A percentile compares a stretch with the other conserved stretches of the same genome.
phyloP scores from a whole-genome alignment of 2,113 vertebrate species.

The Excalfactoria chinensis region DNA sequence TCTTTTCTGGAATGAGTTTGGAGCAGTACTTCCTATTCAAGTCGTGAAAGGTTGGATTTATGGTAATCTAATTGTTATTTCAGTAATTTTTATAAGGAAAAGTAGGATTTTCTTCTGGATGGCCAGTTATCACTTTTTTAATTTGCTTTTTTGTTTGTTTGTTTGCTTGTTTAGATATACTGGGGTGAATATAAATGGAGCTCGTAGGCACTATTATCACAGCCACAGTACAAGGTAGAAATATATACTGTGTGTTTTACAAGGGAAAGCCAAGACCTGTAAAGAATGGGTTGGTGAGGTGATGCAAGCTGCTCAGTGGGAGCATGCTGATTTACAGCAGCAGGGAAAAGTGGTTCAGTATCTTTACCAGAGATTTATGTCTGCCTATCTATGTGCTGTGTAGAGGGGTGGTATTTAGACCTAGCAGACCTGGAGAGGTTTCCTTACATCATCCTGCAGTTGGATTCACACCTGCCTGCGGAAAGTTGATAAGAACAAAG shows the following conservation, averaged over 20 bases:
- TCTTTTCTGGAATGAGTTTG: not conserved
- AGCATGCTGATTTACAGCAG: not conserved
- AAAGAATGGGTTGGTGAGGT: not conserved
- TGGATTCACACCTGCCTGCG: constrained; percentile 93
- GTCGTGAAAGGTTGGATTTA: not conserved
- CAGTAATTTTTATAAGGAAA: not conserved
- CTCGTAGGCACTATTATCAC: not conserved
- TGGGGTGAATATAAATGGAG: not conserved
- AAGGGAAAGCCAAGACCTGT: not conserved
- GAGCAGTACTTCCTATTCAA: not conserved
- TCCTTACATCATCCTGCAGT: constrained; percentile 86
- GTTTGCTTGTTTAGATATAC: not conserved
- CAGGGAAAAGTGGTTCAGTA: not conserved
- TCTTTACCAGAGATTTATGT: not conserved
- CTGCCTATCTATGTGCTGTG: not conserved
- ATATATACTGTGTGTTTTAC: not conserved
- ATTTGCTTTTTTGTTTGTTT: not conserved
- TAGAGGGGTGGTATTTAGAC: not conserved
- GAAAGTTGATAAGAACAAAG: constrained; percentile 94
- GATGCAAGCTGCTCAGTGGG: not conserved
- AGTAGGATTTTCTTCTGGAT: not conserved
- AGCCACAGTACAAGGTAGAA: not conserved
- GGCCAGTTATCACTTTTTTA: not conserved
- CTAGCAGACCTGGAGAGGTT: constrained; percentile 1
- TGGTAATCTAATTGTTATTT: not conserved